Percentiles rank a stretch among this genome's conserved stretches.
phyloP scores from a whole-genome alignment of 2,888 invertebrate species.

The Athrips mouffetella region DNA sequence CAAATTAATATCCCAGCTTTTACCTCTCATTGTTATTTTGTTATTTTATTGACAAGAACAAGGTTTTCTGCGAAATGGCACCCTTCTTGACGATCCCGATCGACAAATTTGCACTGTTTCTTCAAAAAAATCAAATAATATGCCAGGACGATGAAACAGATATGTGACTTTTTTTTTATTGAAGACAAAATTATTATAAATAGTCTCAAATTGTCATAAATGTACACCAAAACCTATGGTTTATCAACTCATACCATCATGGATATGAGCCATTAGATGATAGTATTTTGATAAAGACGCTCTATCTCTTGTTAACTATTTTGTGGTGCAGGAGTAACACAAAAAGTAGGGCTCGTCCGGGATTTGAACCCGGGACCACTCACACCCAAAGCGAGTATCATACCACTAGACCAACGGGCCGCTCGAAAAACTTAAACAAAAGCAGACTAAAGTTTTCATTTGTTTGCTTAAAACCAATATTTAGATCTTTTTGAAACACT shows the following conservation, averaged over 20 bases:
- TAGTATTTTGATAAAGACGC: too few relatives aligned
- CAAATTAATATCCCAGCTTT: slow-evolving; percentile 35
- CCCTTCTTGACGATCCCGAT: not conserved
- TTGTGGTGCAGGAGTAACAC: too few relatives aligned
- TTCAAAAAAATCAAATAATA: too few relatives aligned
- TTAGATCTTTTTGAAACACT: too few relatives aligned
- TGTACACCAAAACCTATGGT: too few relatives aligned
- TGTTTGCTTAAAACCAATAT: not conserved
- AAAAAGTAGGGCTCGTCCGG: slow-evolving; percentile 47
- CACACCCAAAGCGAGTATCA: slow-evolving; percentile 43
- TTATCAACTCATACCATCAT: too few relatives aligned
- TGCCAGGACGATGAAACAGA: not conserved
- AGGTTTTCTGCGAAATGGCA: slow-evolving; percentile 25
- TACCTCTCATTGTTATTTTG: slow-evolving; percentile 14
- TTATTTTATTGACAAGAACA: slow-evolving; percentile 23
- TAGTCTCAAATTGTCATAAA: too few relatives aligned
- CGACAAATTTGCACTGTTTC: not conserved
- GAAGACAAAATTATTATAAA: too few relatives aligned
- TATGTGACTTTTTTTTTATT: too few relatives aligned
- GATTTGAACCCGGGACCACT: slow-evolving; percentile 58
- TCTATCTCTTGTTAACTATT: too few relatives aligned
- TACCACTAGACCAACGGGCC: slow-evolving; percentile 41
- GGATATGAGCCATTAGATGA: too few relatives aligned
- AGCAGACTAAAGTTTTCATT: too few relatives aligned
- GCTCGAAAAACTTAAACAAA: not conserved